Evolutionary conservation across 1,140 invertebrate genomes (phyloP).

Genomic region (Zeugodacus cucurbitae): DNA sequence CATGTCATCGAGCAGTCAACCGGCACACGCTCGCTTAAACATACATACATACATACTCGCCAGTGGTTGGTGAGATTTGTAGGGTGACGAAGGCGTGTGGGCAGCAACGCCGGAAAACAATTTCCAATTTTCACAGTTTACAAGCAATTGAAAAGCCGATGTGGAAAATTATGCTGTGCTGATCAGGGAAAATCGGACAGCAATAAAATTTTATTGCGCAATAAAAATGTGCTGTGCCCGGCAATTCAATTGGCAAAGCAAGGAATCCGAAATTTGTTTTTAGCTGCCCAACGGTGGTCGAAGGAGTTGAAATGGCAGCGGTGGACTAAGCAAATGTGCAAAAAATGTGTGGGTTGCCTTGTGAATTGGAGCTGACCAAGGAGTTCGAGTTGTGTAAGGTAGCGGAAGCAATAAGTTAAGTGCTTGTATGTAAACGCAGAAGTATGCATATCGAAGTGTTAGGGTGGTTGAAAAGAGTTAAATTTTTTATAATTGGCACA

Average conservation of each 20-base stretch:
- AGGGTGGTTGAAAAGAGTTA: no score
- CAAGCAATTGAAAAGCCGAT: conserved; percentile 36
- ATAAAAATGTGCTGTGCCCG: not conserved
- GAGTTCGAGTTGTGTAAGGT: not conserved
- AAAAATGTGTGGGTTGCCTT: not conserved
- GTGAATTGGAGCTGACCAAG: not conserved
- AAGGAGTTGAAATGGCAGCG: not conserved
- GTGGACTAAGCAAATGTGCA: not conserved
- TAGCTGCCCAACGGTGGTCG: not conserved
- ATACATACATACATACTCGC: not conserved
- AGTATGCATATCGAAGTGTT: not conserved
- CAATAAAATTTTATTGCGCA: conserved; percentile 35
- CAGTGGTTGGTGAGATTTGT: not conserved
- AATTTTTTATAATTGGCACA: no score
- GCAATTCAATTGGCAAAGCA: conserved; percentile 6
- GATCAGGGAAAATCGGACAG: conserved; percentile 27
- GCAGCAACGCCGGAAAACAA: not conserved
- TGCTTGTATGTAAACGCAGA: not conserved
- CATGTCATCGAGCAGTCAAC: not conserved
- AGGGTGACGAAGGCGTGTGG: not conserved
- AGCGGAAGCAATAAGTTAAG: conserved; percentile 4
- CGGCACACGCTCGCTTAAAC: not conserved
- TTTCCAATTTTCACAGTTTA: conserved; percentile 38
- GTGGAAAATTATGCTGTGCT: conserved; percentile 16
- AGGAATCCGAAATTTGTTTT: not conserved